phyloP scores from a whole-genome alignment of 2,113 vertebrate genomes.

The Chinchilla lanigera region DNA sequence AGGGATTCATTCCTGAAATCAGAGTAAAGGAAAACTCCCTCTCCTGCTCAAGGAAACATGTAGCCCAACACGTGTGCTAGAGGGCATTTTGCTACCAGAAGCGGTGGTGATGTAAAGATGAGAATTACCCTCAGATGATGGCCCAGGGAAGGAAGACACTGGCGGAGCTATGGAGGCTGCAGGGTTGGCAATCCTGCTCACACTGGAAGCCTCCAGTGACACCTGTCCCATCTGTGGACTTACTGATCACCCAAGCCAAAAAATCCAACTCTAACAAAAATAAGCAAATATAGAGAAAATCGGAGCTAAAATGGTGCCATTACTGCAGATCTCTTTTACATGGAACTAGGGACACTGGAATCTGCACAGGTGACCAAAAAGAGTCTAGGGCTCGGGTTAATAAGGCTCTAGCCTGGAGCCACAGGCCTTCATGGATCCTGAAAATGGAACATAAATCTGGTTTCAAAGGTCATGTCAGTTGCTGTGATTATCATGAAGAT shows the following conservation, averaged over 20 bases:
- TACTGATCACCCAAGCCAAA: background rate
- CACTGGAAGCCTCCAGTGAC: background rate
- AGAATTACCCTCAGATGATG: background rate
- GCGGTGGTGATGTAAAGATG: background rate
- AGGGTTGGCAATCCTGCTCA: background rate
- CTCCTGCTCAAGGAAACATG: background rate
- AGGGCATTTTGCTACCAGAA: background rate
- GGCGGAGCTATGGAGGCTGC: background rate
- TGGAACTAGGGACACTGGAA: background rate
- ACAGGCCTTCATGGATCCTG: background rate
- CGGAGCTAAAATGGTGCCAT: background rate
- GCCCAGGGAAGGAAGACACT: background rate
- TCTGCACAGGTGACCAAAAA: background rate
- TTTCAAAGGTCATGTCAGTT: background rate
- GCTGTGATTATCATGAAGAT: rapidly evolving
- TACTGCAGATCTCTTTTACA: background rate
- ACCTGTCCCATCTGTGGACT: rapidly evolving
- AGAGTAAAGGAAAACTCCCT: background rate
- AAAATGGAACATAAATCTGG: background rate
- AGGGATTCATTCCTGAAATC: background rate
- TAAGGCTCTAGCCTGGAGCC: background rate
- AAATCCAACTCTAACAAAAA: background rate
- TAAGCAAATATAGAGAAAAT: background rate
- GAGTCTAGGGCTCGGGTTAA: background rate
- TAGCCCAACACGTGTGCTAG: background rate